Conservation (phyloP, 1,140 invertebrate genomes). For the Tetramorium alpestre region DNA sequence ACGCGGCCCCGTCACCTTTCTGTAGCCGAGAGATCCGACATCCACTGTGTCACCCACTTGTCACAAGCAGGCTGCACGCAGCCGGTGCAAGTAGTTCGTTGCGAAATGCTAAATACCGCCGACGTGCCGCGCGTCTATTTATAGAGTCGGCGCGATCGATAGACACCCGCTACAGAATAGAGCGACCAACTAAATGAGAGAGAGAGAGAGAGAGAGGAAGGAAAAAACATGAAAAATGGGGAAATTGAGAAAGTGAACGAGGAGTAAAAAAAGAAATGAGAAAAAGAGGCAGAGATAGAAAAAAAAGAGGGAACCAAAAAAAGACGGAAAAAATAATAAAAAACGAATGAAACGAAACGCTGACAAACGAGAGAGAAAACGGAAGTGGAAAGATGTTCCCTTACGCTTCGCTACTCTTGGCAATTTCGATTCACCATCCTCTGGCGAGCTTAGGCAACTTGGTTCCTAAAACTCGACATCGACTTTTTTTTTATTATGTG, state of each 20-base stretch:
- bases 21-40: not conserved
- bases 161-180: constrained; percentile 64
- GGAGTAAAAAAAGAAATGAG: too few species aligned
- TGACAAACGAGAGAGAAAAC: not conserved
- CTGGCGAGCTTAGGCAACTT: constrained; percentile 21
- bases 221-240: not conserved
- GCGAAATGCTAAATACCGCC: constrained; percentile 78
- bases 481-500: not conserved
- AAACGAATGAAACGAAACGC: not conserved
- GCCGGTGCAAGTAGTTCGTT: constrained; percentile 67
- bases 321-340: not conserved
- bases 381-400: constrained; percentile 22
- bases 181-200: constrained; percentile 13
- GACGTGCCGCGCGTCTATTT: constrained; percentile 75
- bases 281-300: not conserved
- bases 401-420: constrained; percentile 68
- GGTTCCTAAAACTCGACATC: constrained; percentile 3
- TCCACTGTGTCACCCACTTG: constrained; percentile 32
- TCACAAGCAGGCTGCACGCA: constrained; percentile 48
- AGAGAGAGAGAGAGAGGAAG: not conserved
- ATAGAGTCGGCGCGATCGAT: constrained; percentile 77
- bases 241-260: not conserved
- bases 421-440: constrained; percentile 73
- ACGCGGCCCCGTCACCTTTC: constrained; percentile 19
- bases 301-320: not conserved